Conservation (phyloP, 2,888 invertebrate genomes). For the Amphipyra berbera region DNA sequence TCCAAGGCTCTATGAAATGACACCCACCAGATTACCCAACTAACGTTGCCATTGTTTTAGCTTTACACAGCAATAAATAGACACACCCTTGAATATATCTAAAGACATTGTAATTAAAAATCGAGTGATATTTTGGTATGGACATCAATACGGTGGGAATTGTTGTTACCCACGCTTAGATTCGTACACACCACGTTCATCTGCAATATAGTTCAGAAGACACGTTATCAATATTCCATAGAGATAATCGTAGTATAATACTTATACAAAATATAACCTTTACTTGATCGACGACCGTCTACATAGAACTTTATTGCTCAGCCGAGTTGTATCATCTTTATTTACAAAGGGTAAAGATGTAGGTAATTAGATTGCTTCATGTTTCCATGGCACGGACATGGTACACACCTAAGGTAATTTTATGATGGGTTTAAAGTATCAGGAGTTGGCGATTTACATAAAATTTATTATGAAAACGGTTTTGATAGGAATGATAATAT, state of each 20-base stretch:
- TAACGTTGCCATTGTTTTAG: conserved; percentile 72
- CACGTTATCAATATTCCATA: conserved; percentile 29
- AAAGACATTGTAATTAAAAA: conserved; percentile 63
- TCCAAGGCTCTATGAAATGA: conserved; percentile 79
- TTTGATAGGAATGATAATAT: background rate
- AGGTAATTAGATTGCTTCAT: conserved; percentile 55
- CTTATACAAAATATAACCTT: conserved; percentile 49
- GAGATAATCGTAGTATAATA: conserved; percentile 16
- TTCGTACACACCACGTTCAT: conserved; percentile 24
- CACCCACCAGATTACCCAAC: conserved; percentile 73
- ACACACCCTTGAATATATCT: conserved; percentile 68
- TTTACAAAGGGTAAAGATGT: conserved; percentile 52
- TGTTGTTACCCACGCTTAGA: conserved; percentile 19
- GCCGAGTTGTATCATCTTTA: conserved; percentile 35
- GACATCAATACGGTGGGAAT: conserved; percentile 65
- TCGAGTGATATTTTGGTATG: conserved; percentile 63
- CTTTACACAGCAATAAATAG: conserved; percentile 63
- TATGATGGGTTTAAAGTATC: conserved; percentile 3
- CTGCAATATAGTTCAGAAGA: background rate
- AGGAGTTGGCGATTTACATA: conserved; percentile 9
- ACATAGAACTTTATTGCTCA: conserved; percentile 37
- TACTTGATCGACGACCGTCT: conserved; percentile 40
- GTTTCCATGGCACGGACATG: conserved; percentile 32
- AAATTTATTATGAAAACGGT: conserved; percentile 9
- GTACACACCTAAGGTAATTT: conserved; percentile 34